phyloP scores from a whole-genome alignment of 2,888 invertebrate genomes.

The Phortica okadai region DNA sequence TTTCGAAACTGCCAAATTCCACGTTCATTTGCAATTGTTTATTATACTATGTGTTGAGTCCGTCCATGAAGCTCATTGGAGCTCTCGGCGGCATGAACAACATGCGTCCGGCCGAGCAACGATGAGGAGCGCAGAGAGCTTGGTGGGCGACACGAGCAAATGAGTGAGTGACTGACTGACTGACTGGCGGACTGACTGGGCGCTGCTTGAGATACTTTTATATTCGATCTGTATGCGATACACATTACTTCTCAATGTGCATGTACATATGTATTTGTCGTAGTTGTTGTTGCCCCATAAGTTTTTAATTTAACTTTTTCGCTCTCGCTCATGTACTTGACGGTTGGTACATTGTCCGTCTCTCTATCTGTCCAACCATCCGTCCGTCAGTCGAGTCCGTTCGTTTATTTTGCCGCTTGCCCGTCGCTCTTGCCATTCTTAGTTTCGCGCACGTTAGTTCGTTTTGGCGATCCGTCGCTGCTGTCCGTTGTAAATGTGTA shows the following conservation, averaged over 20 bases:
- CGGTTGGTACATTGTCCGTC: neutral
- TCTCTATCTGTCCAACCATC: neutral
- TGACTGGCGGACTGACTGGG: neutral
- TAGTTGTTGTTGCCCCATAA: slow-evolving; percentile 17
- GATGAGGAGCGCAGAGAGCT: neutral
- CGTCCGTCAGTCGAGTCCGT: slow-evolving; percentile 36
- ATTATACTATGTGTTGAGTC: slow-evolving; percentile 48
- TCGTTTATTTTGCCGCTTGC: slow-evolving; percentile 64
- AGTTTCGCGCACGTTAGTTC: slow-evolving; percentile 23
- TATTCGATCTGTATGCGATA: slow-evolving; percentile 22
- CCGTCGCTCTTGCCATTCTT: slow-evolving; percentile 31
- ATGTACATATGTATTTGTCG: slow-evolving; percentile 8
- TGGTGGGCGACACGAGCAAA: neutral
- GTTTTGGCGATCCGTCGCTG: slow-evolving; percentile 20
- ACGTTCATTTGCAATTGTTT: slow-evolving; percentile 68
- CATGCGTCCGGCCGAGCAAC: neutral
- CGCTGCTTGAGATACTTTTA: slow-evolving; percentile 7
- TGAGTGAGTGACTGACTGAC: neutral
- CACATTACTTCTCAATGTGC: slow-evolving; percentile 15
- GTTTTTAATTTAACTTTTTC: slow-evolving; percentile 12
- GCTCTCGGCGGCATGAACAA: neutral
- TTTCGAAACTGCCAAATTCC: slow-evolving; percentile 70
- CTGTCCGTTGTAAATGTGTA: slow-evolving; percentile 35
- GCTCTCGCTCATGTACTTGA: slow-evolving; percentile 4
- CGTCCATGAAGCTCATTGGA: neutral